Conservation (phyloP, 2,113 vertebrate species). For the Eublepharis macularius region DNA sequence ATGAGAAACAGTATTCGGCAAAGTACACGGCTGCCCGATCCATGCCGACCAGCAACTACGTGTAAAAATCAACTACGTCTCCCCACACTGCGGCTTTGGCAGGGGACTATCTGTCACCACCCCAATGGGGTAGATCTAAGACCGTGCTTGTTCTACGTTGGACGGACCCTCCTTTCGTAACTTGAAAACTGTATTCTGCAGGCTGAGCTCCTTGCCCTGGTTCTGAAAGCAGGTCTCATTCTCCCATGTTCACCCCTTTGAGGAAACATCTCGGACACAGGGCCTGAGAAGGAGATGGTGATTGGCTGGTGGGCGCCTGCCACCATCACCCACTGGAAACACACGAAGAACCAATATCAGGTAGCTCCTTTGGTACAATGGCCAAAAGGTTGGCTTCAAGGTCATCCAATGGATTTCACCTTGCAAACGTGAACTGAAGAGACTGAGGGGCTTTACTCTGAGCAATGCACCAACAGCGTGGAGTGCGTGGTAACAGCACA, state of each 20-base stretch:
- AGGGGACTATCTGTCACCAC: not conserved
- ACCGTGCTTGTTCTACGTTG: not conserved
- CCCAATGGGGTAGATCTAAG: not conserved
- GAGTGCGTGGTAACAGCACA: too few relatives aligned
- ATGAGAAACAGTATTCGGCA: slow-evolving; percentile 81
- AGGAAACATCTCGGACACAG: not conserved
- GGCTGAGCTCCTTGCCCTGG: not conserved
- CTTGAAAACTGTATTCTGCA: not conserved
- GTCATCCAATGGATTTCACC: not conserved
- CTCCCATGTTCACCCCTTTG: not conserved
- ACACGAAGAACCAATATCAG: not conserved
- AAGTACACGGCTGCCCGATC: slow-evolving; percentile 82
- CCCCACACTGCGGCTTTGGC: not conserved
- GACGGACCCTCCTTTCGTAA: not conserved
- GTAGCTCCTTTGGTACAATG: not conserved
- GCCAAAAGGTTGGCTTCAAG: not conserved
- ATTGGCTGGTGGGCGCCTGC: not conserved
- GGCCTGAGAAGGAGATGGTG: too few relatives aligned
- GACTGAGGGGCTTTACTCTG: too few relatives aligned
- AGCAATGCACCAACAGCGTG: not conserved
- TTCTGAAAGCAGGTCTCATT: not conserved
- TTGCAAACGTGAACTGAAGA: not conserved
- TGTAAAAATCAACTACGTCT: slow-evolving; percentile 67
- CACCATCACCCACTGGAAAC: not conserved
- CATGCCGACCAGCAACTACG: slow-evolving; percentile 80